phyloP scores from a whole-genome alignment of 1,140 invertebrate species.

The Fopius arisanus region DNA sequence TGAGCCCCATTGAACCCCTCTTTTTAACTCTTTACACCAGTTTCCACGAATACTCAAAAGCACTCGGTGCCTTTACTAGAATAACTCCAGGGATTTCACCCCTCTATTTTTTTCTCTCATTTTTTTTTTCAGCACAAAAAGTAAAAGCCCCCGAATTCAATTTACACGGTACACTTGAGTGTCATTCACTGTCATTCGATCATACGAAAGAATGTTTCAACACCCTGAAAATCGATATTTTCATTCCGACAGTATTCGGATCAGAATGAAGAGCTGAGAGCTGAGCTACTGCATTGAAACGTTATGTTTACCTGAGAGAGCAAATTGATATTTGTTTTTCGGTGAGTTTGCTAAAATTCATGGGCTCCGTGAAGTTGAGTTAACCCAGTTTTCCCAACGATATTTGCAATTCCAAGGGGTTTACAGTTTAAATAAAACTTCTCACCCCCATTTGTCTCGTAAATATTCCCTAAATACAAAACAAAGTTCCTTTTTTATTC shows the following conservation, averaged over 20 bases:
- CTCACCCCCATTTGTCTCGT: background rate
- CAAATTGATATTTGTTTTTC: slow-evolving; percentile 1
- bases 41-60: background rate
- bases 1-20: background rate
- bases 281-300: background rate
- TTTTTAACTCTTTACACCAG: background rate
- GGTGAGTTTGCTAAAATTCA: background rate
- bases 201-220: background rate
- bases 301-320: background rate
- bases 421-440: background rate
- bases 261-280: background rate
- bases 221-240: background rate
- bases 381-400: background rate
- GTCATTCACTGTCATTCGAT: slow-evolving; percentile 6
- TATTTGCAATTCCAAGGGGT: background rate
- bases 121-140: background rate
- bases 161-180: background rate
- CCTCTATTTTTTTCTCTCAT: background rate
- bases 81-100: background rate
- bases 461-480: background rate
- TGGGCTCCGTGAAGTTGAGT: background rate
- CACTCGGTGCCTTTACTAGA: background rate
- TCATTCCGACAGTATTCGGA: background rate
- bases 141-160: background rate
- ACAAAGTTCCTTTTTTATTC: background rate